Conservation (phyloP, 2,113 vertebrate genomes). For the Peucedramus taeniatus region DNA sequence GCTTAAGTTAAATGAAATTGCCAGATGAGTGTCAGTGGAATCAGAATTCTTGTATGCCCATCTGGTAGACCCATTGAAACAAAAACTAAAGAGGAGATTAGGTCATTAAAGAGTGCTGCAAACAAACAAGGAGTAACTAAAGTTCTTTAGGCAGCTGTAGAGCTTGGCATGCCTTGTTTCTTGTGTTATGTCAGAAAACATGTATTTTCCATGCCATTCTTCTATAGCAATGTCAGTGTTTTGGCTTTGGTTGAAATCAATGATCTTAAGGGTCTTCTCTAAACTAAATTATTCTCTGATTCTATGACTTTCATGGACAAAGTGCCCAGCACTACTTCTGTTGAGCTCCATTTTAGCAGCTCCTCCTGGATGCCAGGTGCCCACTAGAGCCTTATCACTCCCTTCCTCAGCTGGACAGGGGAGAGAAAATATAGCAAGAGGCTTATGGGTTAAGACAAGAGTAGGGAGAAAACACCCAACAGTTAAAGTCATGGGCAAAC, state of each 20-base stretch:
- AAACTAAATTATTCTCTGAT: not conserved
- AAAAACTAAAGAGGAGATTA: not conserved
- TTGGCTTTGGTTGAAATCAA: not conserved
- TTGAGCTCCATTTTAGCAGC: not conserved
- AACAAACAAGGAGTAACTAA: not conserved
- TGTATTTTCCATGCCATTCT: not conserved
- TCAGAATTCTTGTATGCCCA: not conserved
- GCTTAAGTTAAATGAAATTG: not conserved
- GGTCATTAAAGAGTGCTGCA: not conserved
- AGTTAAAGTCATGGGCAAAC: not conserved
- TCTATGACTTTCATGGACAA: not conserved
- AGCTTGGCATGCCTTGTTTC: not conserved
- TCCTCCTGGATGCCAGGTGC: not conserved
- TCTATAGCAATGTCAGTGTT: not conserved
- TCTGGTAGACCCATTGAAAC: conserved; percentile 24
- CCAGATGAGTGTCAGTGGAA: not conserved
- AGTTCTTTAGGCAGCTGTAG: not conserved
- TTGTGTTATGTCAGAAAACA: not conserved
- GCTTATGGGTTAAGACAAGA: not conserved
- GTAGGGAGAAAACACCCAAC: not conserved
- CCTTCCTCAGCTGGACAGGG: not conserved
- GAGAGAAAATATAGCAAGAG: not conserved
- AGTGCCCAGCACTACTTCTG: not conserved
- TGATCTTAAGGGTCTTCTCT: not conserved
- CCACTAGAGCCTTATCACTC: not conserved